Percentiles rank a stretch among this genome's conserved stretches.
Conservation (phyloP, 2,113 vertebrate genomes). For the Australoheros scitulus region DNA sequence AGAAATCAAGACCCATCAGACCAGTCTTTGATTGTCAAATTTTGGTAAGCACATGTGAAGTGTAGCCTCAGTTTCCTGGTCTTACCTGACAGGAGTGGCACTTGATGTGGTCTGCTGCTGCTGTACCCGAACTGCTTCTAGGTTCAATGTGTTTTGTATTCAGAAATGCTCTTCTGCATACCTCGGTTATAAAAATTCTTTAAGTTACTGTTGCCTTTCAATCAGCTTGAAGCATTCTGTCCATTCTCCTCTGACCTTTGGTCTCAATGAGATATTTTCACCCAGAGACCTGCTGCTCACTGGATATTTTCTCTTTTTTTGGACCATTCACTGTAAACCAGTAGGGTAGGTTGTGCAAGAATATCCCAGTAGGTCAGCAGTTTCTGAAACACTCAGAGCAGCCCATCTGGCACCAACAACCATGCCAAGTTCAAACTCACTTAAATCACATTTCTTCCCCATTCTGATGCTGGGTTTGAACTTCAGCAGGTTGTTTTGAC, state of each 20-base stretch:
- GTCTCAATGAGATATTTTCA: background rate
- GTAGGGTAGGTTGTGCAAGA: background rate
- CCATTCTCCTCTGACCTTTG: background rate
- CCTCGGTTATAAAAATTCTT: background rate
- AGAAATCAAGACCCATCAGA: too few relatives aligned
- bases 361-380: too few relatives aligned
- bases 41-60: background rate
- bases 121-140: background rate
- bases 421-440: background rate
- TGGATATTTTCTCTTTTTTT: background rate
- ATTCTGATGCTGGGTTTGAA: too few relatives aligned
- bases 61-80: background rate
- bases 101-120: background rate
- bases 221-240: background rate
- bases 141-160: background rate
- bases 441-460: too few relatives aligned
- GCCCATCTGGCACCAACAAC: background rate
- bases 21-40: background rate
- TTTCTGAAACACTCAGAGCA: background rate
- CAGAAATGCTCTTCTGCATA: background rate
- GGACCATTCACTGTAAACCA: background rate
- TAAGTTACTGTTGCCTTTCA: background rate
- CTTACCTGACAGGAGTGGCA: background rate
- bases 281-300: too few relatives aligned
- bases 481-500: background rate